phyloP scores from a whole-genome alignment of 1,140 invertebrate genomes.

The Thaumatotibia leucotreta region DNA sequence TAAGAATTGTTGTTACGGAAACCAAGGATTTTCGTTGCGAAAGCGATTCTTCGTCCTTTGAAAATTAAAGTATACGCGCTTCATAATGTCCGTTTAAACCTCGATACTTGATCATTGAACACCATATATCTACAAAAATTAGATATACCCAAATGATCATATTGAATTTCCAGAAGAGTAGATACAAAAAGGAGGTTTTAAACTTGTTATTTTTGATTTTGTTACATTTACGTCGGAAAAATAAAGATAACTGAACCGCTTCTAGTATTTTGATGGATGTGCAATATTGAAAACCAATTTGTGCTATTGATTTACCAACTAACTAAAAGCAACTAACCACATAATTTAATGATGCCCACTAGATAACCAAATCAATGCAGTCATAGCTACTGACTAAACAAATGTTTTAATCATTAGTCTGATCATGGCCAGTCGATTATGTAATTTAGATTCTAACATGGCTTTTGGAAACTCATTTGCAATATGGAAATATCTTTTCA shows the following conservation, averaged over 20 bases:
- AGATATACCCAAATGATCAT: no score
- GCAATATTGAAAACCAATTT: no score
- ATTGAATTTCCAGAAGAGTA: no score
- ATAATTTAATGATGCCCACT: no score
- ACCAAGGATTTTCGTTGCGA: background rate
- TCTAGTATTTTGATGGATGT: no score
- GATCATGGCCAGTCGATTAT: background rate
- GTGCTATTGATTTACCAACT: no score
- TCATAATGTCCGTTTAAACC: background rate
- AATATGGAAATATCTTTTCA: background rate
- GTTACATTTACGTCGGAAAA: no score
- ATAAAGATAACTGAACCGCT: no score
- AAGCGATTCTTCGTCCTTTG: background rate
- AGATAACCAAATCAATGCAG: background rate
- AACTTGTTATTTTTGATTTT: no score
- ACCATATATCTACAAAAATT: background rate
- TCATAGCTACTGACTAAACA: background rate
- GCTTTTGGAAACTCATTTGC: background rate
- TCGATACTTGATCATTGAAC: background rate
- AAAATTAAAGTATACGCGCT: background rate
- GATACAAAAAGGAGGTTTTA: no score
- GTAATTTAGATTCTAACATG: background rate
- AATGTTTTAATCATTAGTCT: background rate
- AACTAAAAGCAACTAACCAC: no score
- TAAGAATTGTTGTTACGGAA: no score